Conservation (phyloP, 2,113 vertebrate genomes). For the Xiphophorus couchianus region DNA sequence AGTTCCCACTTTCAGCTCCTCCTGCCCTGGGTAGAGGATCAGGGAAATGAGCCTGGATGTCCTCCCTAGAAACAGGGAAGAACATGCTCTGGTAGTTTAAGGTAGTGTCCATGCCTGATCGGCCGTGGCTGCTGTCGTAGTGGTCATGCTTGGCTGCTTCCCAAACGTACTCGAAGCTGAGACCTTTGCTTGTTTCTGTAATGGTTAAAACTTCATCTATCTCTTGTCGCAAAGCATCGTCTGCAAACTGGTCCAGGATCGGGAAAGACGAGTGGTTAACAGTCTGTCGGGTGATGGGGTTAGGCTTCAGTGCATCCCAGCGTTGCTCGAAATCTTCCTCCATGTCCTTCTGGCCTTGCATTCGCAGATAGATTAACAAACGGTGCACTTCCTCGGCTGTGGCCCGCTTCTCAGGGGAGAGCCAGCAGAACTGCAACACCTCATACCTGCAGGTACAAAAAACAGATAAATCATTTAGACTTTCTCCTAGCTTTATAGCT, state of each 20-base stretch:
- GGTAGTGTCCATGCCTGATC: constrained; percentile 81
- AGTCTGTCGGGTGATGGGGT: constrained; percentile 81
- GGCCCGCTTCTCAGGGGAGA: constrained; percentile 89
- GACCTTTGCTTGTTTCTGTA: constrained; percentile 94
- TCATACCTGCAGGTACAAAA: constrained; percentile 85
- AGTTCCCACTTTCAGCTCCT: constrained; percentile 71
- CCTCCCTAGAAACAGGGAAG: constrained; percentile 87
- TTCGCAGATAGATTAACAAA: constrained; percentile 91
- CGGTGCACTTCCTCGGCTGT: constrained; percentile 94
- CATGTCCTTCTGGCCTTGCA: constrained; percentile 93
- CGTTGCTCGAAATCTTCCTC: constrained; percentile 94
- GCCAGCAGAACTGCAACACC: constrained; percentile 96
- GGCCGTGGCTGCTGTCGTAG: constrained; percentile 84
- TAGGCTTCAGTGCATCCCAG: constrained; percentile 93
- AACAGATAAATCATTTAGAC: neutral
- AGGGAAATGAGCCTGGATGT: constrained; percentile 85
- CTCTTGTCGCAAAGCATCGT: constrained; percentile 88
- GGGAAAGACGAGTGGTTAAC: constrained; percentile 90
- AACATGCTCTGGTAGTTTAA: constrained; percentile 93
- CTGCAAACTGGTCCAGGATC: constrained; percentile 90
- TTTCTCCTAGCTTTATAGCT: neutral
- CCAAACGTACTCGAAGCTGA: constrained; percentile 98
- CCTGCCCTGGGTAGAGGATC: constrained; percentile 70
- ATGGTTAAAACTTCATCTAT: constrained; percentile 95
- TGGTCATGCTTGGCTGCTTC: constrained; percentile 95